A percentile compares a stretch with the other conserved stretches of the same genome.
These are phyloP conservation scores for Sitodiplosis mosellana DNA, from an alignment of 1,140 invertebrate species.

Conservation along the genomic window DNA sequence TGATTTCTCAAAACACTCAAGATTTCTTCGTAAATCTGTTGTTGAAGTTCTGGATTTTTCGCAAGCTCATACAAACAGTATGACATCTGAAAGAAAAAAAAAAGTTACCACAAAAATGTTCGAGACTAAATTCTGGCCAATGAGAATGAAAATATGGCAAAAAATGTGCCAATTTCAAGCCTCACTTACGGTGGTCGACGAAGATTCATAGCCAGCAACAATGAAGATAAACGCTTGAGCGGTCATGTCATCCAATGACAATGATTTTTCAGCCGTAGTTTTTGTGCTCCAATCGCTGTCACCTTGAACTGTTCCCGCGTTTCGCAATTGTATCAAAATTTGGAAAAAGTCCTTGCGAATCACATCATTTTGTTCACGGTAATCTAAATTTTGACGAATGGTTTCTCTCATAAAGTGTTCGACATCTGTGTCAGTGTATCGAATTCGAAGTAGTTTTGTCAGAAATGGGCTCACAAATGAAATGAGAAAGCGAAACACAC, in stretches of 20 bases:
- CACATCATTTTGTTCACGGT: constrained; percentile 24
- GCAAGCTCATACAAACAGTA: constrained; percentile 32
- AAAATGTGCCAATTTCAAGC: too few species aligned
- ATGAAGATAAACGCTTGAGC: constrained; percentile 1
- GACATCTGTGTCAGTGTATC: constrained; percentile 23
- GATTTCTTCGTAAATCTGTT: constrained; percentile 34
- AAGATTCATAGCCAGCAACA: constrained; percentile 39
- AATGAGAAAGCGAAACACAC: background rate
- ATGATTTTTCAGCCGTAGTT: background rate
- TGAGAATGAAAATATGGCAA: too few species aligned
- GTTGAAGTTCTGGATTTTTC: constrained; percentile 33
- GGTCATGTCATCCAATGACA: constrained; percentile 1
- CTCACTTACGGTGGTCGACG: too few species aligned
- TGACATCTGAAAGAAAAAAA: too few species aligned
- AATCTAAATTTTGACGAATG: constrained; percentile 29
- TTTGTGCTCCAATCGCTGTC: background rate
- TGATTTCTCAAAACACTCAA: constrained; percentile 20
- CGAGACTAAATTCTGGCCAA: too few species aligned
- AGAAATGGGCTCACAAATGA: background rate
- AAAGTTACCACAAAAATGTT: too few species aligned
- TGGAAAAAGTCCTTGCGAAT: constrained; percentile 29
- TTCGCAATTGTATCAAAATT: constrained; percentile 27
- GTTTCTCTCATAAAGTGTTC: constrained; percentile 29
- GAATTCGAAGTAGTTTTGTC: constrained; percentile 13
- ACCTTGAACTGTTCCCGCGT: constrained; percentile 13